Conservation (phyloP, 2,797 vertebrate species). For the Arvicola amphibius region DNA sequence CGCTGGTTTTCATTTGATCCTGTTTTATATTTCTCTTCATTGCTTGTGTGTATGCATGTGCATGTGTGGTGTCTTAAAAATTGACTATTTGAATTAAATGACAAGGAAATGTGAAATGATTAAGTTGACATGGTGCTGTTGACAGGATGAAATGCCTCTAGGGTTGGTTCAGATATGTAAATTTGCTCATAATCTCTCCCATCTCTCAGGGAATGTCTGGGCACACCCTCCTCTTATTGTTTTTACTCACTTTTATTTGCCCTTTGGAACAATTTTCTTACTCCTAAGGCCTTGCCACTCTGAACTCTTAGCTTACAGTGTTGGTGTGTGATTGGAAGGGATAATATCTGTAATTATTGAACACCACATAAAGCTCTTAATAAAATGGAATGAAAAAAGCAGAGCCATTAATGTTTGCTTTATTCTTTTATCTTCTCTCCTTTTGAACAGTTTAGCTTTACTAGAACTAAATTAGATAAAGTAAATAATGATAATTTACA, state of each 20-base stretch:
- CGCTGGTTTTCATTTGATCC: conserved; percentile 43
- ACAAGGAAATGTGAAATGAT: conserved; percentile 31
- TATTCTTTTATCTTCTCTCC: conserved; percentile 28
- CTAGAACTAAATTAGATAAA: conserved; percentile 60
- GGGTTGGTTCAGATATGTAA: background rate
- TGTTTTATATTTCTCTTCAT: conserved; percentile 7
- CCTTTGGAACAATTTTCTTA: conserved; percentile 15
- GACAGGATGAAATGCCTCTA: conserved; percentile 9
- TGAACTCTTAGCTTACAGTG: background rate
- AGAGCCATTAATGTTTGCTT: conserved; percentile 45
- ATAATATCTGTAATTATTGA: background rate
- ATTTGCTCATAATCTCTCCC: conserved; percentile 27
- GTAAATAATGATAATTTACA: conserved; percentile 59
- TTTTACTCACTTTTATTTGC: background rate
- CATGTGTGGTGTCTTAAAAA: background rate
- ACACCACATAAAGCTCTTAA: background rate
- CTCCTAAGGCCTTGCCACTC: background rate
- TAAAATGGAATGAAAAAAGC: conserved; percentile 33
- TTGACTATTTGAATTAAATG: conserved; percentile 18
- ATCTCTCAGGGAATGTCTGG: background rate
- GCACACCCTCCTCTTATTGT: background rate
- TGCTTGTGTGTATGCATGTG: background rate
- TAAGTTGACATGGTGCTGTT: background rate
- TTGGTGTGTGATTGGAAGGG: background rate
- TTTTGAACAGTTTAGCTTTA: conserved; percentile 32